A percentile compares a stretch with the other conserved stretches of the same genome.
Conservation (phyloP, 2,113 vertebrate species). For the Verasper variegatus region DNA sequence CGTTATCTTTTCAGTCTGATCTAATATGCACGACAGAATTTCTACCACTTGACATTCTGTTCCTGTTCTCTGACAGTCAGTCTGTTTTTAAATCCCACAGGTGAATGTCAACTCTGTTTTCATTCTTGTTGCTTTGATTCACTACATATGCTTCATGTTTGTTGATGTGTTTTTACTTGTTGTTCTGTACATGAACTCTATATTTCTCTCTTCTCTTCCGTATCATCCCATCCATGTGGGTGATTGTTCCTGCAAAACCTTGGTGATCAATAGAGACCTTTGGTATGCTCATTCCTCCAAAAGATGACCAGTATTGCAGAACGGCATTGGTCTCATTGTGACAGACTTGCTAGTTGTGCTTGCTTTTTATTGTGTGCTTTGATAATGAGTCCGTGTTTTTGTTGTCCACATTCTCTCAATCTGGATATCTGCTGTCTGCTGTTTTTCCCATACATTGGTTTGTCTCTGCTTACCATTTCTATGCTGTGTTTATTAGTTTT, state of each 20-base stretch:
- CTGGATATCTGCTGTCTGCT: constrained; percentile 83
- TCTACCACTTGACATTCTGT: constrained; percentile 19
- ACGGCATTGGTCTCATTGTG: constrained; percentile 54
- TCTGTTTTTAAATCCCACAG: constrained; percentile 47
- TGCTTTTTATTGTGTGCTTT: constrained; percentile 65
- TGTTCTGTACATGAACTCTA: constrained; percentile 79
- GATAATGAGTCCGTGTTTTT: constrained; percentile 63
- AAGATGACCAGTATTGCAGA: constrained; percentile 83
- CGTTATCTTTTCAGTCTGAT: constrained; percentile 40
- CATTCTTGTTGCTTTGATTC: constrained; percentile 44
- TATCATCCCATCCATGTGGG: constrained; percentile 89
- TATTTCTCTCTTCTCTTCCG: constrained; percentile 81
- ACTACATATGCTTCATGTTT: constrained; percentile 67
- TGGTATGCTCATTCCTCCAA: constrained; percentile 87
- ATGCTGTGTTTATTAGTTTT: constrained; percentile 77
- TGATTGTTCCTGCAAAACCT: constrained; percentile 90
- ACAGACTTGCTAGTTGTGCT: constrained; percentile 59
- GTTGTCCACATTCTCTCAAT: constrained; percentile 82
- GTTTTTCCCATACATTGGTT: constrained; percentile 81
- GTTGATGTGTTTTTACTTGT: constrained; percentile 71
- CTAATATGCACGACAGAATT: constrained; percentile 41
- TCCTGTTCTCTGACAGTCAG: constrained; percentile 46
- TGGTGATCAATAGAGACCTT: constrained; percentile 91
- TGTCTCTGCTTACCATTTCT: constrained; percentile 82
- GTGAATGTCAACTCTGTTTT: constrained; percentile 41